Conservation (phyloP, 2,797 vertebrate species). For the Sebastes cheni region DNA sequence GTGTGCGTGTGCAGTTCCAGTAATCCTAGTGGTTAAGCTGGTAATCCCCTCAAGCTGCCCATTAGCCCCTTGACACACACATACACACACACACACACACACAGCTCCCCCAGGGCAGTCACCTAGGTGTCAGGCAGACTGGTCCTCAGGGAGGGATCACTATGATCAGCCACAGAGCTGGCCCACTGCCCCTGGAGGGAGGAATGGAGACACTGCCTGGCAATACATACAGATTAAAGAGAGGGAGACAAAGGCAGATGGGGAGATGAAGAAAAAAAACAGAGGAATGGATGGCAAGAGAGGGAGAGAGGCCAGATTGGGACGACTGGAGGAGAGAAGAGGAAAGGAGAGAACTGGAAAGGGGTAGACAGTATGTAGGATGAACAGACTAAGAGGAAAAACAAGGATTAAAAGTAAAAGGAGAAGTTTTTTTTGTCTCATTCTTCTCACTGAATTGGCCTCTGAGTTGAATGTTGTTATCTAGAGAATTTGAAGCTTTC, state of each 20-base stretch:
- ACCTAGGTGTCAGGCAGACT: slow-evolving; percentile 66
- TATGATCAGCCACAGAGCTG: slow-evolving; percentile 68
- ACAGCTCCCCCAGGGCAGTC: slow-evolving; percentile 51
- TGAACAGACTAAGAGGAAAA: neutral
- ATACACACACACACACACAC: slow-evolving; percentile 4
- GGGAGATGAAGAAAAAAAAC: slow-evolving; percentile 11
- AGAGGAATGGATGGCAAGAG: neutral
- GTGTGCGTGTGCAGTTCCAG: slow-evolving; percentile 53
- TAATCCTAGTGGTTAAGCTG: slow-evolving; percentile 76
- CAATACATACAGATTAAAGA: slow-evolving; percentile 64
- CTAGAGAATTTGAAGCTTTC: neutral
- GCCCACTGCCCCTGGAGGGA: slow-evolving; percentile 49
- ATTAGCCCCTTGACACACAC: slow-evolving; percentile 65
- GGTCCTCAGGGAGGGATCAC: slow-evolving; percentile 67
- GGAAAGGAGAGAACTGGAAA: neutral
- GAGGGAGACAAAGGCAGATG: slow-evolving; percentile 40
- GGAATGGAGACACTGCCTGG: slow-evolving; percentile 54
- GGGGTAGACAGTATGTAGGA: neutral
- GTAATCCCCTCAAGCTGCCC: slow-evolving; percentile 73
- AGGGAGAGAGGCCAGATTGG: slow-evolving; percentile 17
- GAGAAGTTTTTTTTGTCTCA: neutral
- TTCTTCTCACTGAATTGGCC: slow-evolving; percentile 1
- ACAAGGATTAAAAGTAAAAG: slow-evolving; percentile 1
- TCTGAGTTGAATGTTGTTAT: slow-evolving; percentile 7
- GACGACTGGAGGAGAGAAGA: neutral